These are phyloP conservation scores for Macrobrachium rosenbergii DNA, from an alignment of 1,140 invertebrate species.

Conservation along the genomic window DNA sequence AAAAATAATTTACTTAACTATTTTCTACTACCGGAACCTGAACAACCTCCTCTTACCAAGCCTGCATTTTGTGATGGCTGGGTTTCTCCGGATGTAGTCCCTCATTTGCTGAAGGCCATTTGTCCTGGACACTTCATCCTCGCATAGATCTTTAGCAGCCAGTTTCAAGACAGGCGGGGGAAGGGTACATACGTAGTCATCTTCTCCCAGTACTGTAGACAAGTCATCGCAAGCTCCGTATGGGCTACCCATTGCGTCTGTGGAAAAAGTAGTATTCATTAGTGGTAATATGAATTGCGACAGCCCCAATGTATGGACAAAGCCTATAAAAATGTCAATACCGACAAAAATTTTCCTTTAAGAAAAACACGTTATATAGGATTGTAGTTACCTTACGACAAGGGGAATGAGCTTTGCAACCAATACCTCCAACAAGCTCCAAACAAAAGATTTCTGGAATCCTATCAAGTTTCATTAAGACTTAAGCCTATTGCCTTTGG, in stretches of 20 bases:
- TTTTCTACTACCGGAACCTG: not conserved
- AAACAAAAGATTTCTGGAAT: no score
- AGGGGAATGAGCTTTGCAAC: no score
- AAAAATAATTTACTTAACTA: not conserved
- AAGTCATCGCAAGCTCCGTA: conserved; percentile 29
- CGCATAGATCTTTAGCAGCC: conserved; percentile 24
- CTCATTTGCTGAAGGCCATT: conserved; percentile 35
- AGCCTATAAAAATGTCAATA: no score
- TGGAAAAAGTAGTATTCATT: not conserved
- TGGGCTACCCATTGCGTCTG: conserved; percentile 42
- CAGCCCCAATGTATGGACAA: no score
- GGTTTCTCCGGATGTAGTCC: conserved; percentile 13
- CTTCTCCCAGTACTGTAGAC: conserved; percentile 26
- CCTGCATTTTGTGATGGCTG: conserved; percentile 42
- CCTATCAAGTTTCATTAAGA: no score
- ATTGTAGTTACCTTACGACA: no score
- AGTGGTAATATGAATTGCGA: not conserved
- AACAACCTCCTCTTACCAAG: conserved; percentile 20
- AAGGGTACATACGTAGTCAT: conserved; percentile 51
- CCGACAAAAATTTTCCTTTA: no score
- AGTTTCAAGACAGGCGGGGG: conserved; percentile 24
- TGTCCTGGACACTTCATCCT: conserved; percentile 25
- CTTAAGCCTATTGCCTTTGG: no score
- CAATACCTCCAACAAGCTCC: no score
- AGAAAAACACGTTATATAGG: no score